These are phyloP conservation scores for Corticium candelabrum DNA, from an alignment of 37 sponge, comb jelly and placozoan species.

Conservation along the genomic window DNA sequence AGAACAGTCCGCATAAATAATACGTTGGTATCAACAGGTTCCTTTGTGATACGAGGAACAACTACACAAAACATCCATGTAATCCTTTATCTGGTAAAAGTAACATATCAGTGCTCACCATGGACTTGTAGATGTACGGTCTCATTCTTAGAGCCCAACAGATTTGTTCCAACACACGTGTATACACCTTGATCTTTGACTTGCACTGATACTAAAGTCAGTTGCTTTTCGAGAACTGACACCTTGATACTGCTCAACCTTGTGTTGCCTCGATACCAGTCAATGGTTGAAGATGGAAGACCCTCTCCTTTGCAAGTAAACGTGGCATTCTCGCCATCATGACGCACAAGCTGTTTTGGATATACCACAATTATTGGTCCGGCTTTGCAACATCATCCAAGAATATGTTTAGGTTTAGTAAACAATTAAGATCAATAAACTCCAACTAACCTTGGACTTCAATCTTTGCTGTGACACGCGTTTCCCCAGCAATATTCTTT, in stretches of 20 bases:
- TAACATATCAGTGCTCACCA: no score
- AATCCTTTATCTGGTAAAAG: no score
- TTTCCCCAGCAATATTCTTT: not conserved
- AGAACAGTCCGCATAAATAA: not conserved
- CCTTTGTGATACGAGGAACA: no score
- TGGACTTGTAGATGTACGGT: not conserved
- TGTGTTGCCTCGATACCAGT: not conserved
- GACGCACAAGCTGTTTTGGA: no score
- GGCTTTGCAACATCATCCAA: no score
- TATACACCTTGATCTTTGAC: not conserved
- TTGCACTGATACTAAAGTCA: not conserved
- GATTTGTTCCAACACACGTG: not conserved
- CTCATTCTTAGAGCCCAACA: not conserved
- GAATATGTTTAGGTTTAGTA: no score
- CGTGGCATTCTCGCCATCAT: not conserved
- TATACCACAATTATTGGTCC: no score
- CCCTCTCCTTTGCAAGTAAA: not conserved
- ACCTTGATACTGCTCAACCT: not conserved
- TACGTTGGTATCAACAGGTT: not conserved
- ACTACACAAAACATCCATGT: no score
- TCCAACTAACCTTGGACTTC: not conserved
- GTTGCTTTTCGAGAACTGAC: not conserved
- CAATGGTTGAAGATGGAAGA: not conserved
- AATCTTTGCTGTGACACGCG: not conserved
- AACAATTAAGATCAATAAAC: no score